Percentiles rank a stretch among this genome's conserved stretches.
phyloP scores from a whole-genome alignment of 2,888 invertebrate species.

The Megamerina dolium region DNA sequence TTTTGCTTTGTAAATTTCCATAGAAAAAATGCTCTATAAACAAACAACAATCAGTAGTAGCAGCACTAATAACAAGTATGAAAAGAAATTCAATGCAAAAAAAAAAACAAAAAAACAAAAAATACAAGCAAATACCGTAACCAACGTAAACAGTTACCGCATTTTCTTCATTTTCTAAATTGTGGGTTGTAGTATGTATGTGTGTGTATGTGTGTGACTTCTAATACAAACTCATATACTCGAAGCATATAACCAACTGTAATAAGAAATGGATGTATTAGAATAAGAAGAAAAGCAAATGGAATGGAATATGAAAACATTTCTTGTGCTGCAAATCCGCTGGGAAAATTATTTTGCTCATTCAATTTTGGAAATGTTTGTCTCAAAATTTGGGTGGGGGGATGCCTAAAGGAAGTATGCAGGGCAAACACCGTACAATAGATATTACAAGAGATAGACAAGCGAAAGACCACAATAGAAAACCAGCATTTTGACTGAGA shows the following conservation, averaged over 20 bases:
- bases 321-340: slow-evolving; percentile 24
- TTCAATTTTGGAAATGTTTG: slow-evolving; percentile 34
- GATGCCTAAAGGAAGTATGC: neutral
- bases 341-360: slow-evolving; percentile 37
- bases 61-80: slow-evolving; percentile 10
- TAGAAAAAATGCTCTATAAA: slow-evolving; percentile 21
- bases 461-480: no score
- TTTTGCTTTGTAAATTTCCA: slow-evolving; percentile 29
- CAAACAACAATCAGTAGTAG: slow-evolving; percentile 6
- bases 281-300: slow-evolving; percentile 18
- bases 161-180: slow-evolving; percentile 38
- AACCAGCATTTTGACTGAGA: no score
- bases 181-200: slow-evolving; percentile 27
- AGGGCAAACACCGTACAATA: no score
- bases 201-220: no score
- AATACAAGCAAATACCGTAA: slow-evolving; percentile 41
- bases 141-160: slow-evolving; percentile 39
- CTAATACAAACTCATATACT: slow-evolving; percentile 2
- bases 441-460: no score
- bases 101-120: no score
- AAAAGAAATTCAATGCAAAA: slow-evolving; percentile 22
- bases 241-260: no score
- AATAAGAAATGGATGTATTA: no score
- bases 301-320: slow-evolving; percentile 16
- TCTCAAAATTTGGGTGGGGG: no score